Base-by-base conservation (phyloP, 1,140 invertebrate species). In the Cyphomyrmex costatus region DNA sequence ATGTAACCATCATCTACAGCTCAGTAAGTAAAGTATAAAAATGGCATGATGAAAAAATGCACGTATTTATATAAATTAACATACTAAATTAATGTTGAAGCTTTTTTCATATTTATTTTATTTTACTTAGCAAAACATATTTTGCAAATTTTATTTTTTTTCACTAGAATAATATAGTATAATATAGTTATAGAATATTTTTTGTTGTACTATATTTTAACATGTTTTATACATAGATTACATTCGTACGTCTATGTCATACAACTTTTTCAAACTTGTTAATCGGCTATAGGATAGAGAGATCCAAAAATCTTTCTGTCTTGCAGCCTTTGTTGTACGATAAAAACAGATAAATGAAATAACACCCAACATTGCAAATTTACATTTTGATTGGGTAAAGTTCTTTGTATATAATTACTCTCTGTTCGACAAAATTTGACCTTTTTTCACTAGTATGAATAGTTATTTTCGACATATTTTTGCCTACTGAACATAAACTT, bases 1-100 rank as follows among this genome's bases (percentile, higher is more conserved):
- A 91, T 93, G 90, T 93, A 93, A 93, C 91, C 92, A 93, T 93
- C 92, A 93, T 93, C 92, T 93, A 86, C 93, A 93, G 93, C 92
- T 93, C 86, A 93, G 92, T 93, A 93, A 93, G 93, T 93, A 93
- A 93, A 92, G 21, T 84, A 92, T 89, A 83, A 86, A n/a, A 88
- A 66, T 63, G 88, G 79, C 88, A 88, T 90, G 78, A 14, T 79
- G 49, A 42, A 83, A 56, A 56, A 42, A 80, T 49, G 89, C 89
- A 90, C 65, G 89, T 73, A 60, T 49, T 33, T 61, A 27, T 19
- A 58, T 30, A 68, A 19, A 80, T 42, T 80, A 80, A 80, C 16
- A 27, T 27, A 27, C 8, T 42, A 53, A 53, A 78, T 46, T 51
- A 30, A 33, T 53, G 49, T 84, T 36, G 49, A 88, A 85, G 86